phyloP scores from a whole-genome alignment of 2,797 vertebrate genomes.

The Enteromius thamalakanensis region DNA sequence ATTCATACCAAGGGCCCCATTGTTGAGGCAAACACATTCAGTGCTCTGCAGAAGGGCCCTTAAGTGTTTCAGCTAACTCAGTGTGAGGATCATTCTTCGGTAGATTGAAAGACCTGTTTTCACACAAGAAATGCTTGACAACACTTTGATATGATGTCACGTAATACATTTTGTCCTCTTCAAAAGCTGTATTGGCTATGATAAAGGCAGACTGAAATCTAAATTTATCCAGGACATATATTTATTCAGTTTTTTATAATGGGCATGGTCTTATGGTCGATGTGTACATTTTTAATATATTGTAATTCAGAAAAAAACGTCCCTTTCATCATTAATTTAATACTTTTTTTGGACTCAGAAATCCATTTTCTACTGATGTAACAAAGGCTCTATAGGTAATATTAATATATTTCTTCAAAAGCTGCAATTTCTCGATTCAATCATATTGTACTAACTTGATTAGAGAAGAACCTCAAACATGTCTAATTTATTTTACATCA shows the following conservation, averaged over 20 bases:
- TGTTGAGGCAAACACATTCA: constrained; percentile 20
- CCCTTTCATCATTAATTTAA: not conserved
- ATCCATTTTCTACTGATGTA: not conserved
- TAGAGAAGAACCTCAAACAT: not conserved
- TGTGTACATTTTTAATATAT: not conserved
- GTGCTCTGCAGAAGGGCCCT: constrained; percentile 7
- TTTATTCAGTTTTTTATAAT: not conserved
- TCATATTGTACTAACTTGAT: not conserved
- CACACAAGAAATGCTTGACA: not conserved
- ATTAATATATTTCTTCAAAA: not conserved
- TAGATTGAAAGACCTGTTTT: constrained; percentile 1
- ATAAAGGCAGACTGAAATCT: not conserved
- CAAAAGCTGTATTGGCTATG: not conserved
- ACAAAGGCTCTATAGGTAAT: not conserved
- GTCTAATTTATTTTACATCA: not conserved
- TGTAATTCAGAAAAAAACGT: not conserved
- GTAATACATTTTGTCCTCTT: not conserved
- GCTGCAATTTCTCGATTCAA: not conserved
- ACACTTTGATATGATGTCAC: not conserved
- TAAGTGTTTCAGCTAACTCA: constrained; percentile 34
- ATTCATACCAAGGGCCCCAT: not conserved
- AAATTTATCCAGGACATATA: not conserved
- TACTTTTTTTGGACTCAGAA: not conserved
- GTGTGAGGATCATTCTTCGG: constrained; percentile 2
- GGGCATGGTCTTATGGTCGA: not conserved